These are phyloP conservation scores for Varecia variegata DNA, from an alignment of 2,797 vertebrate species.

Conservation along the genomic window DNA sequence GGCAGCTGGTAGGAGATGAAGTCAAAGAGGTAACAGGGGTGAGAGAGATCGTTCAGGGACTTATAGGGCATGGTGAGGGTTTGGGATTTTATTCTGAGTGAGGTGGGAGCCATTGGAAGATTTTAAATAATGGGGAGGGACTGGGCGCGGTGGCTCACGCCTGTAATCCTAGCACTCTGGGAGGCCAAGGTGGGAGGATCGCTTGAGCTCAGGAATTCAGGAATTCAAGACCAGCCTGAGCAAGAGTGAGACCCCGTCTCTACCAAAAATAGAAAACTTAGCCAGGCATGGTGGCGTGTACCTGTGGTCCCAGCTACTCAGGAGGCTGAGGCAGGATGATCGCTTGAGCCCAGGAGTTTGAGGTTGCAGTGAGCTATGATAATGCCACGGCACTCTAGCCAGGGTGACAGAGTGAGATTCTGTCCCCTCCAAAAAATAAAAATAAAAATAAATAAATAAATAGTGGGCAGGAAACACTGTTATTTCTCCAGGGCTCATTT, in stretches of 20 bases:
- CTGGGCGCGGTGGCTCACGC: neutral
- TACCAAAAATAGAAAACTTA: neutral
- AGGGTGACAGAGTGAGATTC: no score
- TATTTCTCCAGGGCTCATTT: neutral
- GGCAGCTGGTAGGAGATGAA: neutral
- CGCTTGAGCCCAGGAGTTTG: no score
- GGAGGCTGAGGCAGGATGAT: neutral
- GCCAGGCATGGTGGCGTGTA: accelerated
- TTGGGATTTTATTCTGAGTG: neutral
- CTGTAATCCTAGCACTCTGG: neutral
- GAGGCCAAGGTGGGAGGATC: neutral
- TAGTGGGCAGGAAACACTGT: no score
- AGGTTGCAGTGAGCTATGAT: no score
- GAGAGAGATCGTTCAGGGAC: accelerated
- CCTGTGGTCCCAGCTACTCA: neutral
- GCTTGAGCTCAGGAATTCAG: neutral
- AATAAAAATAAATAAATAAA: neutral
- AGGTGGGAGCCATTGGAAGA: neutral
- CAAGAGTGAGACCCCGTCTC: neutral
- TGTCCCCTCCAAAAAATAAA: no score
- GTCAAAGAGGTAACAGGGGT: neutral
- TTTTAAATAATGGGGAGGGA: neutral
- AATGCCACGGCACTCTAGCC: no score
- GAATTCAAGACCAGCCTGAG: neutral
- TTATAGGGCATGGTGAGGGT: neutral